These are phyloP conservation scores for Cyprinodon variegatus DNA, from an alignment of 2,113 vertebrate genomes.

Conservation along the genomic window DNA sequence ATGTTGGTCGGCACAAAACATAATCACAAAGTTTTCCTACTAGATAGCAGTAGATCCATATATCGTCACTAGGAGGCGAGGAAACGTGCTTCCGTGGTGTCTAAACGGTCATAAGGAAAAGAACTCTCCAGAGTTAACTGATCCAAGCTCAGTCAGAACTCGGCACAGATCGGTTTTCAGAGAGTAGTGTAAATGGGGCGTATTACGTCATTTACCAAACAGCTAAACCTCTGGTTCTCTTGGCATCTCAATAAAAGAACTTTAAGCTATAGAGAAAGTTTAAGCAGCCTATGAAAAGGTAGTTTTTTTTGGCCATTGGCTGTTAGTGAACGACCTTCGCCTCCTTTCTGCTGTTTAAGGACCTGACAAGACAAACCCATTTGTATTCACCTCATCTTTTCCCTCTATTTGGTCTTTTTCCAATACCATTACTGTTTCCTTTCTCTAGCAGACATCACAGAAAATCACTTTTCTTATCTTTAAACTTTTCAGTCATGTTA, in stretches of 20 bases:
- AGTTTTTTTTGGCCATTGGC: not conserved
- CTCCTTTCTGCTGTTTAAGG: constrained; percentile 1
- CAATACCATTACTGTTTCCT: not conserved
- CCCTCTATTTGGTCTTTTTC: not conserved
- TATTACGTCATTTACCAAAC: not conserved
- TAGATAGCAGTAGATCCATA: too few species aligned
- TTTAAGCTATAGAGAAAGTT: not conserved
- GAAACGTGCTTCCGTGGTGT: too few species aligned
- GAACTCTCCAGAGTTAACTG: too few species aligned
- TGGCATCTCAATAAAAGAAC: not conserved
- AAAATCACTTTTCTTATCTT: constrained; percentile 13
- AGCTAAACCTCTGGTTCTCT: not conserved
- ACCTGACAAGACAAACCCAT: not conserved
- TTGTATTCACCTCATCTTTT: constrained; percentile 2
- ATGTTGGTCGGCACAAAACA: too few species aligned
- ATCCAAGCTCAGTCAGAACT: too few species aligned
- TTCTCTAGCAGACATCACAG: constrained; percentile 10
- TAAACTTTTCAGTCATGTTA: constrained; percentile 41
- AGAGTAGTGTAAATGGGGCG: too few species aligned
- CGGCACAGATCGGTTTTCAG: too few species aligned
- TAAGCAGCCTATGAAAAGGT: not conserved
- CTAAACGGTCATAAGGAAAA: too few species aligned
- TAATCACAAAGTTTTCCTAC: too few species aligned
- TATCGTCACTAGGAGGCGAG: too few species aligned
- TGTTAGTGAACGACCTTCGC: not conserved